phyloP scores from a whole-genome alignment of 2,113 vertebrate genomes.

The Brachyistius frenatus region DNA sequence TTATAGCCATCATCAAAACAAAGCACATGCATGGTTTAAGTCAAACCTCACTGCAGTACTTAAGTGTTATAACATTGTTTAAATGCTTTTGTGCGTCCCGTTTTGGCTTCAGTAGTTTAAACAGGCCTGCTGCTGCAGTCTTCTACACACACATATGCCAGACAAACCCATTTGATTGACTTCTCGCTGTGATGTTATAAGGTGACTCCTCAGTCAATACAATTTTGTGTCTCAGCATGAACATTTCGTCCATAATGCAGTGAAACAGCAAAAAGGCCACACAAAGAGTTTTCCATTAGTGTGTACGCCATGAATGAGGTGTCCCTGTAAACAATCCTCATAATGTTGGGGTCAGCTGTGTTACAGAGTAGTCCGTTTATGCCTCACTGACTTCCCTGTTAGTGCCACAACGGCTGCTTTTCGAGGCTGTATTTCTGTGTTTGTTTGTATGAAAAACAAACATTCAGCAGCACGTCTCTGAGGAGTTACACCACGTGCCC shows the following conservation, averaged over 20 bases:
- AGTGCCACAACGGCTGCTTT: conserved; percentile 31
- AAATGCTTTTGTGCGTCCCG: no score
- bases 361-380: conserved; percentile 35
- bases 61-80: no score
- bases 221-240: conserved; percentile 39
- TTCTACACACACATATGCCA: conserved; percentile 3
- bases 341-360: neutral
- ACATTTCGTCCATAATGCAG: conserved; percentile 15
- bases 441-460: conserved; percentile 43
- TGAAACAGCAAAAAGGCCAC: neutral
- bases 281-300: no score
- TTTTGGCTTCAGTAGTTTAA: no score
- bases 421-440: conserved; percentile 25
- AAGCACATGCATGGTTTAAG: no score
- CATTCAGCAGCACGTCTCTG: conserved; percentile 27
- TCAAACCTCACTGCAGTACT: no score
- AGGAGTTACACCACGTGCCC: conserved; percentile 24
- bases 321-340: conserved; percentile 7
- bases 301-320: no score
- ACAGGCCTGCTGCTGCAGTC: no score
- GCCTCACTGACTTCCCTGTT: conserved; percentile 26
- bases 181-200: conserved; percentile 23
- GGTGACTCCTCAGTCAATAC: conserved; percentile 38
- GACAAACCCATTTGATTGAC: conserved; percentile 9
- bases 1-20: no score